Evolutionary conservation across 2,888 invertebrate species (phyloP).

Genomic region (Campoletis raptor): DNA sequence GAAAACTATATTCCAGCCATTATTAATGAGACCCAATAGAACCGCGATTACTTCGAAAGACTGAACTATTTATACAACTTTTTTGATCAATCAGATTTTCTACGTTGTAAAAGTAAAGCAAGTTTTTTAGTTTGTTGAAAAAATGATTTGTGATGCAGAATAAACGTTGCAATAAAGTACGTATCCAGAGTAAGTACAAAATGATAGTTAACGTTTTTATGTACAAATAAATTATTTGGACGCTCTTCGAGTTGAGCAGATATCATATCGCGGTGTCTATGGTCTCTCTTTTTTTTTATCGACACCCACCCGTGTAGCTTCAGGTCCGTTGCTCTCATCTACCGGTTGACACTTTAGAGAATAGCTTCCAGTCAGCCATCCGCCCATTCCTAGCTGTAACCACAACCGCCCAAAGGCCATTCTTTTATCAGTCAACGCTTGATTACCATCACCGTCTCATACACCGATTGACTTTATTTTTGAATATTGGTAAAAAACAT

Average conservation of each 20-base stretch:
- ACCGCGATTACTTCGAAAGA: neutral
- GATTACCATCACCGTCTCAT: constrained; percentile 73
- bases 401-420: constrained; percentile 83
- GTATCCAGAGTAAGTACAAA: neutral
- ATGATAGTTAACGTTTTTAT: neutral
- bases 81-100: neutral
- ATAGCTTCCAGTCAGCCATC: constrained; percentile 98
- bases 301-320: constrained; percentile 95
- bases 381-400: constrained; percentile 94
- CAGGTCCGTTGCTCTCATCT: constrained; percentile 96
- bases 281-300: constrained; percentile 32
- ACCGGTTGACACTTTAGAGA: constrained; percentile 98
- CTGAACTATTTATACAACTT: neutral
- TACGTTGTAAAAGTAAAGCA: neutral
- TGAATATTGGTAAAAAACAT: neutral
- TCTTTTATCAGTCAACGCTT: constrained; percentile 76
- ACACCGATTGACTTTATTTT: neutral
- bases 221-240: constrained; percentile 22
- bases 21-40: neutral
- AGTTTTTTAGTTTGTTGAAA: no score
- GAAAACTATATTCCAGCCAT: constrained; percentile 18
- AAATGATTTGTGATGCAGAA: neutral
- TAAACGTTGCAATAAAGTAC: neutral
- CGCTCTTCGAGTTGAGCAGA: constrained; percentile 36
- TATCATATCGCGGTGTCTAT: constrained; percentile 23